Base-by-base conservation (phyloP, 1,140 invertebrate genomes). In the Drusus annulatus region DNA sequence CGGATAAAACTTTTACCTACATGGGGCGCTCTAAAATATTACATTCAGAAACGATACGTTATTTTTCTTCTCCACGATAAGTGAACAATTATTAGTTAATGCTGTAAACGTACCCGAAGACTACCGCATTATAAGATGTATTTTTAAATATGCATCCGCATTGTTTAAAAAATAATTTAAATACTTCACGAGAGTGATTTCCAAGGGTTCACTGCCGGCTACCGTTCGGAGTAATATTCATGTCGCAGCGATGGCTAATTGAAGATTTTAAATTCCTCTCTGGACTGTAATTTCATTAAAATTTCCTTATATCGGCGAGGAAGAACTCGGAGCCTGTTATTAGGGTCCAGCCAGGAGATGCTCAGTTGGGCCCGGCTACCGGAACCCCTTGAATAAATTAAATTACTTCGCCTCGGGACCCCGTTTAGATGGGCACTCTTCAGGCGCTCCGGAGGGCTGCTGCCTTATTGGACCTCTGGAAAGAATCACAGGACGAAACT, bases 211-310 rank as follows among this genome's bases (percentile, higher is more conserved):
- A 16, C n/a, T 25, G 19, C n/a, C 31, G 16, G 21, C 15, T 28
- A 31, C 25, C n/a, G 31, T 25, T 28, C 31, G 1, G 13, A n/a
- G 16, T 74, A 58, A 54, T 69, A 69, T 69, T 8, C 51, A 62
- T 36, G 28, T 56, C 54, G 8, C 50, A 45, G 16, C 16, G 60
- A 31, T 16, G 16, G 36, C 62, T 77, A 77, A 77, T 77, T 65
- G 76, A 52, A 77, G 62, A 51, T 77, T 77, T 77, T 31, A 65
- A 77, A 77, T 77, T 77, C 76, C 76, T 65, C 21, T 21, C 17
- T 45, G 16, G 23, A 8, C 76, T 28, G 45, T 63, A 65, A 77
- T 77, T 77, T 77, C 31, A 51, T 77, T 77, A 15, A 77, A 77
- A 51, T 51, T 65, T 77, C 62, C 58, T 77, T 77, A 77, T 65